Evolutionary conservation across 1,140 invertebrate genomes (phyloP).

Genomic region (Muscidifurax raptorellus): DNA sequence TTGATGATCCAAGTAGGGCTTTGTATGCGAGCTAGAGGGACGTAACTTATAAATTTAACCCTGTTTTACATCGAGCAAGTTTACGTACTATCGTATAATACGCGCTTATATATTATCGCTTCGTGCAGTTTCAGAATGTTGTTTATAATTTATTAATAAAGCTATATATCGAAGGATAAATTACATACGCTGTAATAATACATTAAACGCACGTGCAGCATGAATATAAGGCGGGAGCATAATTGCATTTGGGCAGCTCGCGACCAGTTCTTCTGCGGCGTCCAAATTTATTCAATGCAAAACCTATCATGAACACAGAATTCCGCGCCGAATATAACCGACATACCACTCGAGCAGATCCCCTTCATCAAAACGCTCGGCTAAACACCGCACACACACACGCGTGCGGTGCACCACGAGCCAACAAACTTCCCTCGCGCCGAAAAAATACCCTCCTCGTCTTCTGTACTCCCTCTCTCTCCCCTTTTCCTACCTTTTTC

Average conservation of each 20-base stretch:
- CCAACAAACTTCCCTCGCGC: slow-evolving; percentile 25
- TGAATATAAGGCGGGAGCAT: neutral
- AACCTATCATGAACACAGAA: neutral
- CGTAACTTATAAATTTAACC: neutral
- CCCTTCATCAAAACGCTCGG: slow-evolving; percentile 7
- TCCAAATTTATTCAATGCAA: neutral
- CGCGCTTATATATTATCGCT: too few relatives aligned
- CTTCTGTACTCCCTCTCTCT: neutral
- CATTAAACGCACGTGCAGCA: neutral
- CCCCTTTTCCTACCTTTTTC: neutral
- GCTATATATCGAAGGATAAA: too few relatives aligned
- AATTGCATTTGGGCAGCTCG: neutral
- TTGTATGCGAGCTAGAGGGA: neutral
- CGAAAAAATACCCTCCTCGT: neutral
- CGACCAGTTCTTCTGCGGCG: neutral
- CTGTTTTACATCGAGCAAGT: too few relatives aligned
- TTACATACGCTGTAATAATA: too few relatives aligned
- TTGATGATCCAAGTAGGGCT: neutral
- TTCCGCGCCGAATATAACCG: slow-evolving; percentile 10
- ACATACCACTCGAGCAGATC: neutral
- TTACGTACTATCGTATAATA: too few relatives aligned
- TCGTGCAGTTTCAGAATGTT: too few relatives aligned
- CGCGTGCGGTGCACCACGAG: slow-evolving; percentile 9
- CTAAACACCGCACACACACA: neutral
- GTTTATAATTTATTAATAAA: too few relatives aligned